Evolutionary conservation across 1,140 invertebrate species (phyloP).

Genomic region (Eriocheir sinensis): DNA sequence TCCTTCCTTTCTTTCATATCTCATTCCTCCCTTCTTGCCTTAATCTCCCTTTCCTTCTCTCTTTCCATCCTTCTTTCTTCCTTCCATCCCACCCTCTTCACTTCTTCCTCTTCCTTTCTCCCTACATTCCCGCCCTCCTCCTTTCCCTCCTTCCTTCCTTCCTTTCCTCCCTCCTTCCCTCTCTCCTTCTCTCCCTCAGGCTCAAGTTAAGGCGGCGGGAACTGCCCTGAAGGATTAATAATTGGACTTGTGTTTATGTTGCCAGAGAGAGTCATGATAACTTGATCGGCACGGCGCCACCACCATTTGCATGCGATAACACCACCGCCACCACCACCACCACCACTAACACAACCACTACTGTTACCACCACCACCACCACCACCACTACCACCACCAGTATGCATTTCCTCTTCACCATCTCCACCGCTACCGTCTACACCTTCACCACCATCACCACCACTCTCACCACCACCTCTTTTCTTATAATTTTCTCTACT

Average conservation of each 20-base stretch:
- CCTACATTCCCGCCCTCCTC: not conserved
- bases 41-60: not conserved
- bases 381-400: not conserved
- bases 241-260: conserved; percentile 24
- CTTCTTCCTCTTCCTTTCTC: not conserved
- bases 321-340: not conserved
- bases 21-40: not conserved
- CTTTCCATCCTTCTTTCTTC: not conserved
- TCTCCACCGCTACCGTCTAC: too few species aligned
- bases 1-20: too few species aligned
- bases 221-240: not conserved
- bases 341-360: not conserved
- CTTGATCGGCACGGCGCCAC: conserved; percentile 50
- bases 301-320: conserved; percentile 54
- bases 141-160: not conserved
- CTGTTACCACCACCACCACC: not conserved
- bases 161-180: not conserved
- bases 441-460: too few species aligned
- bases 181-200: not conserved
- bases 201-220: not conserved
- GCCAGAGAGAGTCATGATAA: conserved; percentile 43
- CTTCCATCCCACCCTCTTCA: not conserved
- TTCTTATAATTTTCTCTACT: too few species aligned
- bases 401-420: conserved; percentile 6
- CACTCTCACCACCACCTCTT: too few species aligned